phyloP scores from a whole-genome alignment of 35 echinoderm and acorn worm genomes.

The Heliocidaris erythrogramma region DNA sequence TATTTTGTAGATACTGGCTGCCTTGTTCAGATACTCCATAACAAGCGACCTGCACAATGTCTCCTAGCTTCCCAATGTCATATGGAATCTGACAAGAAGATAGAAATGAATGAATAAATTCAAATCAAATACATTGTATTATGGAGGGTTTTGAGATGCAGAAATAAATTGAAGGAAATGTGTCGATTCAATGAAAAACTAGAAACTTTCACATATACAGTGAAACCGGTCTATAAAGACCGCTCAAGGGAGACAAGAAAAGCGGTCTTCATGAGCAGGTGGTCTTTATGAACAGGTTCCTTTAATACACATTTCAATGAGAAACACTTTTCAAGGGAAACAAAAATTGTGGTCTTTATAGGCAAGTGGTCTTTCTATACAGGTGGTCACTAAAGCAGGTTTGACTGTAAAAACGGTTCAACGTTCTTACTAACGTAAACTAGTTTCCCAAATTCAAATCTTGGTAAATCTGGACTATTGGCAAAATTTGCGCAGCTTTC shows the following conservation, averaged over 20 bases:
- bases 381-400: no score
- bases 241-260: no score
- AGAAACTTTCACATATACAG: neutral
- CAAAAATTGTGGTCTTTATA: no score
- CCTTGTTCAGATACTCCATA: constrained; percentile 61
- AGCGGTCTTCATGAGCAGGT: no score
- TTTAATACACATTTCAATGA: no score
- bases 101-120: neutral
- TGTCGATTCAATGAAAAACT: neutral
- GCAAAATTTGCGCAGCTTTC: neutral
- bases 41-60: constrained; percentile 57
- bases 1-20: constrained; percentile 55
- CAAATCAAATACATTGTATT: neutral
- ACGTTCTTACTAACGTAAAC: no score
- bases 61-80: constrained; percentile 49
- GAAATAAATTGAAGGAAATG: neutral
- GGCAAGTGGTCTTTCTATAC: no score
- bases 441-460: neutral
- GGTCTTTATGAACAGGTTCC: no score
- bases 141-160: neutral
- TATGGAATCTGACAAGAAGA: constrained; percentile 63
- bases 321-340: no score
- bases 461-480: neutral
- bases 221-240: no score
- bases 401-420: no score